Evolutionary conservation across 2,888 invertebrate genomes (phyloP), one percentile per base, ranked within the genome.

Genomic region (Hypomecis atomaria): DNA sequence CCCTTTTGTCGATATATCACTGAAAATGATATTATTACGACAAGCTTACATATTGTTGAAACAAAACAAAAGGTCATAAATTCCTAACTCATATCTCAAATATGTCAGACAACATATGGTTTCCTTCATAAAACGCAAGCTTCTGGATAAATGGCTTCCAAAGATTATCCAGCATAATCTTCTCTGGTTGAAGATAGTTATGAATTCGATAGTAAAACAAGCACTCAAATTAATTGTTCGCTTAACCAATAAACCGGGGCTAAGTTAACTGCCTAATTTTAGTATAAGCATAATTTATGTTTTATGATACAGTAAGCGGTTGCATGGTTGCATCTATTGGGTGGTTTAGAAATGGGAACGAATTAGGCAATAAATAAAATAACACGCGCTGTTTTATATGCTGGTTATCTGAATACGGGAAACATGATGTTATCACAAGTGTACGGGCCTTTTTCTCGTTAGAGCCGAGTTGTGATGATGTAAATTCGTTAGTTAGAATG

Each of bases 271-370:
- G 48, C 52, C 55, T 49, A 57, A 36, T 63, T 44, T 60, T 68
- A 53, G 47, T 58, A 45, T 59, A 55, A 45, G 53, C 61, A 67
- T 65, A 66, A 47, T 48, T 59, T 63, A 62, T 60, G 44, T 65
- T 70, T 70, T 64, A 68, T 52, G 65, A 60, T 48, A 36, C 42
- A 56, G 44, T 63, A 59, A 59, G 60, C 56, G 59, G 70, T 67
- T 65, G 62, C 62, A 66, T 68, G 50, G 55, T 55, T 53, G 38
- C 45, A 45, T 58, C n/a, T 40, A 45, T 54, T 52, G 65, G 53
- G 36, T 62, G 58, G 58, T 60, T 67, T 57, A 58, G 52, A 69
- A 72, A 69, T 69, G 62, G 60, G 67, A 65, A 50, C 62, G 68
- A 58, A 71, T 63, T 63, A 59, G 66, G 66, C 53, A 62, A 62